Evolutionary conservation across 1,140 invertebrate species (phyloP), one percentile per base, ranked within the genome.

Genomic region (Drosophila lini): DNA sequence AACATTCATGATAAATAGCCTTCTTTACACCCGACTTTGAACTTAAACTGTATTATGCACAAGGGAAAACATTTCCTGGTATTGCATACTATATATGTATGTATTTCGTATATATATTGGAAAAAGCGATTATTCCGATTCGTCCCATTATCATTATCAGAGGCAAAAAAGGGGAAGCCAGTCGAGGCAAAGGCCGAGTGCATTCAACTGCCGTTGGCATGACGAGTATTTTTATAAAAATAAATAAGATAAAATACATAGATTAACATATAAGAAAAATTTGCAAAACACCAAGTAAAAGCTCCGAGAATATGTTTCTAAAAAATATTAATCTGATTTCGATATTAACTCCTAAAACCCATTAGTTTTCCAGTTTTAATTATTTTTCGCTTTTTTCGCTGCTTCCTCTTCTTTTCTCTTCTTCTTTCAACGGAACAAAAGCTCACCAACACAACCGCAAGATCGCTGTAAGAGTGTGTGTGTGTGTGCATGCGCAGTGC

Each of bases 401-500:
- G 64, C 44, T 58, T 56, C 19, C 47, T 45, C 36, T 58, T 48
- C 57, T 67, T 82, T 82, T 48, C 28, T 32, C 34, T 44, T 45
- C 58, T 76, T 83, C 58, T 62, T 64, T 55, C 65, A 57, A 65
- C 68, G 44, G 64, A 84, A 90, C 89, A 82, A 90, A 90, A 90
- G 85, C 78, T 42, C 81, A 88, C 80, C 22, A 71, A 79, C 53
- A 86, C 82, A 42, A 41, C 34, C 11, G 40, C 64, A 53, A 50
- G 57, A 48, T 45, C 42, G 19, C 22, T 56, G 56, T 32, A 19
- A 48, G 41, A 13, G 42, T 31, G 41, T 84, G 42, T 78, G 45
- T 85, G 64, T 75, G 80, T 77, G 84, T 88, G 80, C 84, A 84
- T 88, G 84, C 84, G 84, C 84, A 88, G 44, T 88, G 84, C 81